phyloP scores from a whole-genome alignment of 2,113 vertebrate species.

The human (Homo sapiens) region GRCh38 chr19:43708001-43708500 shows the following conservation, averaged over 20 bases:
- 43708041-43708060: background rate
- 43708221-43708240: background rate
- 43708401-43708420: no score
- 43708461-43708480: no score
- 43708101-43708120: background rate
- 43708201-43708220: background rate
- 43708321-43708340: background rate
- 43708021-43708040: background rate
- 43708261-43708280: background rate
- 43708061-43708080: background rate
- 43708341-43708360: background rate
- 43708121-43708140: background rate
- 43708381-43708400: no score
- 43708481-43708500: no score
- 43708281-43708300: background rate
- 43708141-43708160: background rate
- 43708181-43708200: background rate
- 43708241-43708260: background rate
- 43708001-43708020: background rate
- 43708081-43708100: background rate
- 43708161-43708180: background rate
- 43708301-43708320: background rate
- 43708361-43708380: background rate
- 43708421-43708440: no score
- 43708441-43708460: no score